A percentile compares a stretch with the other conserved stretches of the same genome.
These are phyloP conservation scores for Ciconia stormi DNA, from an alignment of 2,113 vertebrate species.

Conservation along the genomic window DNA sequence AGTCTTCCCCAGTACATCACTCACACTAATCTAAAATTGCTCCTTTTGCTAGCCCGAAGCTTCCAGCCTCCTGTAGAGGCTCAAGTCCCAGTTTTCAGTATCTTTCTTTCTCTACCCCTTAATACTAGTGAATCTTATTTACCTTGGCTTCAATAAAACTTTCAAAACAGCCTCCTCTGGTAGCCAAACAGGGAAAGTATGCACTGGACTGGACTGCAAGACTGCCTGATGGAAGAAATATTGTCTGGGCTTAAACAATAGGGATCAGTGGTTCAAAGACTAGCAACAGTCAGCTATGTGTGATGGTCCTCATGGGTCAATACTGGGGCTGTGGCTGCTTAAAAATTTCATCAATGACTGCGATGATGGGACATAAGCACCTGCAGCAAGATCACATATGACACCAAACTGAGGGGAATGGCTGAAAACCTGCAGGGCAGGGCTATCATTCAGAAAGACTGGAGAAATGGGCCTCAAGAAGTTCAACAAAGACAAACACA, in stretches of 20 bases:
- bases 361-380: background rate
- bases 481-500: background rate
- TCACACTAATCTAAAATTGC: background rate
- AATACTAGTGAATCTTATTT: background rate
- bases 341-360: background rate
- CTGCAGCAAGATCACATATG: background rate
- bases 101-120: background rate
- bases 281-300: background rate
- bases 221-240: background rate
- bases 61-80: background rate
- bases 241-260: background rate
- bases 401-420: background rate
- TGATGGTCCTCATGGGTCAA: background rate
- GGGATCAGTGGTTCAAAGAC: background rate
- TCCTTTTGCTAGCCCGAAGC: background rate
- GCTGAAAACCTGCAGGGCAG: background rate
- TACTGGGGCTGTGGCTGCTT: background rate
- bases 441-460: background rate
- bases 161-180: background rate
- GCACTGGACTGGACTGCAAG: background rate
- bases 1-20: background rate
- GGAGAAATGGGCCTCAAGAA: background rate
- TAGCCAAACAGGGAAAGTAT: background rate
- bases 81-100: background rate
- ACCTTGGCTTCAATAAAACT: background rate